Conservation (phyloP, 2,113 vertebrate species). For the Tragelaphus buxtoni region DNA sequence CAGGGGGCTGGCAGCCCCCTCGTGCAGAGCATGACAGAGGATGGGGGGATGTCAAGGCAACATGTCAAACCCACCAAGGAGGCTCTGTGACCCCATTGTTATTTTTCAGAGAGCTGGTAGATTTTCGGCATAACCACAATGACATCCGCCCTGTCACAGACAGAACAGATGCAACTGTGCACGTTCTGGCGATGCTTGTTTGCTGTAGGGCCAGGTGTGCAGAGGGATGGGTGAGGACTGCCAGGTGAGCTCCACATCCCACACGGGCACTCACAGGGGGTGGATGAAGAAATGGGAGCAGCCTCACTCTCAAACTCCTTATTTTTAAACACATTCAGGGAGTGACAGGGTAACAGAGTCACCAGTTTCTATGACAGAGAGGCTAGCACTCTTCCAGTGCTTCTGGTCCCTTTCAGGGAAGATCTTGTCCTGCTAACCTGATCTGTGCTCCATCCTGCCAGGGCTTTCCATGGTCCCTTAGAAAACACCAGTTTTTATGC, state of each 20-base stretch:
- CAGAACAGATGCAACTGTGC: not conserved
- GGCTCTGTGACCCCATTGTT: constrained; percentile 17
- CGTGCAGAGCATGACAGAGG: not conserved
- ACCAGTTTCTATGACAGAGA: not conserved
- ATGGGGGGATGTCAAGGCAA: constrained; percentile 24
- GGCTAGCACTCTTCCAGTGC: not conserved
- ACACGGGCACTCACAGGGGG: not conserved
- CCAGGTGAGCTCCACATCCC: not conserved
- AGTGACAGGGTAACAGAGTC: not conserved
- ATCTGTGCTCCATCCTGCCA: not conserved
- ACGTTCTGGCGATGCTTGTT: not conserved
- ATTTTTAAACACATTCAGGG: not conserved
- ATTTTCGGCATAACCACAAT: constrained; percentile 59
- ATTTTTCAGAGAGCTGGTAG: constrained; percentile 31
- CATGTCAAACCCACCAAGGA: constrained; percentile 27
- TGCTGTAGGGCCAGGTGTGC: not conserved
- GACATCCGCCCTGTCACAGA: constrained; percentile 61
- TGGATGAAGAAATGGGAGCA: not conserved
- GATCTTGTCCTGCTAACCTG: not conserved
- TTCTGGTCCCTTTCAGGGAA: not conserved
- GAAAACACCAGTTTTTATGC: not conserved
- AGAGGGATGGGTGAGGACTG: not conserved
- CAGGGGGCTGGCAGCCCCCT: not conserved
- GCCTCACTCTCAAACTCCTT: not conserved
- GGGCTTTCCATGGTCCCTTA: not conserved